Conservation (phyloP, 30 jellyfish, hydroid and myxozoan genomes). For the Sanderia malayensis region DNA sequence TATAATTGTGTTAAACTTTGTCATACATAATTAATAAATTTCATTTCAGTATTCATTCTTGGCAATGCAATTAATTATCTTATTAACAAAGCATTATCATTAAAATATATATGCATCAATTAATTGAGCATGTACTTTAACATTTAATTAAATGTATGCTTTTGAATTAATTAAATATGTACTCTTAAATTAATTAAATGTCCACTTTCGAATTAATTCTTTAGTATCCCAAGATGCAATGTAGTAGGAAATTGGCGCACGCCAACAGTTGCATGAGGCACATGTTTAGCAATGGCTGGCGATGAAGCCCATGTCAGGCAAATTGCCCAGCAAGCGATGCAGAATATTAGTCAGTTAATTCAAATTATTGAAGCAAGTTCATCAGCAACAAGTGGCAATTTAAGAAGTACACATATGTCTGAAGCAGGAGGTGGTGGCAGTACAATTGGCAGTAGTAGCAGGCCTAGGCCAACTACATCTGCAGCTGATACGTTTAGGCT, state of each 20-base stretch:
- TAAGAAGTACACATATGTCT: not conserved
- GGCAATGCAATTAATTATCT: constrained; percentile 7
- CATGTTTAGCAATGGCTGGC: too few relatives aligned
- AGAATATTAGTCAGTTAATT: not conserved
- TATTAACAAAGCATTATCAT: constrained; percentile 1
- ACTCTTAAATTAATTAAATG: constrained; percentile 3
- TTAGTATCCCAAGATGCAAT: constrained; percentile 17
- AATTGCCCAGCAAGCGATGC: not conserved
- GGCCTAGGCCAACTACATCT: not conserved
- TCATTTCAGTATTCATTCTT: constrained; percentile 11
- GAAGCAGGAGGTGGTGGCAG: not conserved
- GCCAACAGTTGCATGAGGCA: too few relatives aligned
- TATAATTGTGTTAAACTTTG: constrained; percentile 7
- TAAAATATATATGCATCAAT: not conserved
- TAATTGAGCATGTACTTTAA: not conserved
- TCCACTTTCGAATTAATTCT: constrained; percentile 1
- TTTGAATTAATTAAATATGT: constrained; percentile 3
- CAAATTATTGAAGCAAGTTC: not conserved
- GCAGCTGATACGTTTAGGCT: too few relatives aligned
- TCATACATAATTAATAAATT: constrained; percentile 4
- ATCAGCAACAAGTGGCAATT: not conserved
- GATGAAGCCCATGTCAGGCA: not conserved
- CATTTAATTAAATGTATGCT: constrained; percentile 5
- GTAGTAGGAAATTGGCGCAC: too few relatives aligned
- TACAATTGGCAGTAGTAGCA: not conserved